Percentiles rank a stretch among this genome's conserved stretches.
These are phyloP conservation scores for Sorex araneus DNA, from an alignment of 2,113 vertebrate species.

Conservation along the genomic window DNA sequence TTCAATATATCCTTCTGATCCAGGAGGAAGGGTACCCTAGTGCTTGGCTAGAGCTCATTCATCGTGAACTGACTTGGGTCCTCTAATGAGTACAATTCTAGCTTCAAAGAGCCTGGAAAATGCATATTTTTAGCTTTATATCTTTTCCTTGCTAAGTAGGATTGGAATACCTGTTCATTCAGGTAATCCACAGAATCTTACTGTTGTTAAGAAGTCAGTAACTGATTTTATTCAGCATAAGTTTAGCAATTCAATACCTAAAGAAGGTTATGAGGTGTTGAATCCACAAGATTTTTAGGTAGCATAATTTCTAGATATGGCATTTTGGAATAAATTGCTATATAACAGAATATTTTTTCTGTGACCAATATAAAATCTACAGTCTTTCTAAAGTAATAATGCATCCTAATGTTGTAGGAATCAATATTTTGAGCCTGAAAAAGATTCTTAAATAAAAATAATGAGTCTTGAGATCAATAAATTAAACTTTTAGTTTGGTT, in stretches of 20 bases:
- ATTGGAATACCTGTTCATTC: not conserved
- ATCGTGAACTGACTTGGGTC: not conserved
- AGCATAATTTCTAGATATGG: conserved; percentile 8
- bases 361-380: not conserved
- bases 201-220: not conserved
- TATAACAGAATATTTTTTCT: not conserved
- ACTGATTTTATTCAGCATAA: not conserved
- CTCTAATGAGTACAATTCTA: not conserved
- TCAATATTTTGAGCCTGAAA: too few species aligned
- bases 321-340: not conserved
- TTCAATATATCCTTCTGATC: not conserved
- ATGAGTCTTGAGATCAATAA: not conserved
- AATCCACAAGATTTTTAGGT: not conserved
- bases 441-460: too few species aligned
- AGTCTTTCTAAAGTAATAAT: not conserved
- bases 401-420: not conserved
- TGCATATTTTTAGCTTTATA: not conserved
- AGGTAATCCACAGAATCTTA: not conserved
- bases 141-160: not conserved
- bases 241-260: not conserved
- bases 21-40: too few species aligned
- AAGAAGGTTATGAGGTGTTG: not conserved
- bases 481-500: not conserved
- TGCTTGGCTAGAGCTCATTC: not conserved
- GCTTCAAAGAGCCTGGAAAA: not conserved